Base-by-base conservation (phyloP, 2,797 vertebrate species). In the Danio aesculapii region DNA sequence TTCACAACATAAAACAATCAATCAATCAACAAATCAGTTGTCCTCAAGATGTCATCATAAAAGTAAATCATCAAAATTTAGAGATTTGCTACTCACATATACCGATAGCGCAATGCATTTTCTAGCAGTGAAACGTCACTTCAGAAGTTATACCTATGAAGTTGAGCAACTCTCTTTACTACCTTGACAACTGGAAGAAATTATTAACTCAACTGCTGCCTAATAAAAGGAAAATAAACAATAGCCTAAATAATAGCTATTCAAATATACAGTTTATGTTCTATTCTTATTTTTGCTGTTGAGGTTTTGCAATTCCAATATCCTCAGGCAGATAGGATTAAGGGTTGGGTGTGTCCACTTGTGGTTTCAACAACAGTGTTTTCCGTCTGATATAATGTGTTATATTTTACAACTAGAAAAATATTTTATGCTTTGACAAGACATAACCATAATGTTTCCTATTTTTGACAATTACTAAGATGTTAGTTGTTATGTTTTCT, bases 141-240 rank as follows among this genome's bases (percentile, higher is more conserved):
- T 64, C 30, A 55, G 68, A 71, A 55, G 50, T 17, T 70, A 41
- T 49, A 6, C 50, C 39, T 71, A 13, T 71, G 69, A 19, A 44
- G 39, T 71, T 57, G 52, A 57, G 69, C 52, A 71, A 57, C 16
- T 11, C 44, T 55, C 10, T 53, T 53, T 55, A 41, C 21, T n/a
- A 44, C 39, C 52, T 55, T 71, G n/a, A 55, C n/a, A 71, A 55
- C 16, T 71, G 52, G 39, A 6, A 71, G 52, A 57, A 44, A 44
- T 43, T 13, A 71, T 44, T 6, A 43, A 44, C 39, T 8, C 8
- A 71, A 44, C 52, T 8, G 13, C 3, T 71, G 10, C 1, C 11
- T 71, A 44, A 39, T 11, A 39, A 44, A 57, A 57, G 11, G 13
- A 17, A 41, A 17, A 19, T 17, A 66, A n/a, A 14, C 43, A 10